Evolutionary conservation across 2,113 vertebrate genomes (phyloP).

Genomic region (Gavia stellata): DNA sequence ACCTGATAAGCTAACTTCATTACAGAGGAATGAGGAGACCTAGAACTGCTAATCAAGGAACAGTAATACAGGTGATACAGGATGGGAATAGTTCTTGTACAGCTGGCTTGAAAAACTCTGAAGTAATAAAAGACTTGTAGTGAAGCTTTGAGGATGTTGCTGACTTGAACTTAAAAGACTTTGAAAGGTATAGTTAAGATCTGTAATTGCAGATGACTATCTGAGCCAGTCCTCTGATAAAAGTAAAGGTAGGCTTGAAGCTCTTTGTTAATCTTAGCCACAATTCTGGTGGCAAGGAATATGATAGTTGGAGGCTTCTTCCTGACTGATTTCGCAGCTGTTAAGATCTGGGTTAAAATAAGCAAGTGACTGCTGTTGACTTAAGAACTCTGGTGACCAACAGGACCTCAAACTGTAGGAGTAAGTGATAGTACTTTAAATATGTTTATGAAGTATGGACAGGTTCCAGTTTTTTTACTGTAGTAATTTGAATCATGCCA

Average conservation of each 20-base stretch:
- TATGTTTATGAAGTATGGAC: not conserved
- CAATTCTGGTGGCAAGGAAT: not conserved
- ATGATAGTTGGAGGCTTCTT: not conserved
- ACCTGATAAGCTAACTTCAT: not conserved
- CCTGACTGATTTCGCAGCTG: not conserved
- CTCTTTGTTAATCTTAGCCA: not conserved
- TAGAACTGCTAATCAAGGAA: not conserved
- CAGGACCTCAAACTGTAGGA: not conserved
- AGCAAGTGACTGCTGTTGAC: not conserved
- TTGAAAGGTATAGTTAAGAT: not conserved
- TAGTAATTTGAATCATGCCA: not conserved
- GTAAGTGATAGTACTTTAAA: not conserved
- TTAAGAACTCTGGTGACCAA: not conserved
- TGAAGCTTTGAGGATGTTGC: not conserved
- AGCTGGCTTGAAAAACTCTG: not conserved
- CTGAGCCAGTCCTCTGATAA: not conserved
- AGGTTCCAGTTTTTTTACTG: not conserved
- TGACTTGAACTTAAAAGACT: not conserved
- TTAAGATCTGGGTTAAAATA: not conserved
- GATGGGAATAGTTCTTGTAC: not conserved
- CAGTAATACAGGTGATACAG: not conserved
- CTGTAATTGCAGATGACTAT: not conserved
- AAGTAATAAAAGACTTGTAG: not conserved
- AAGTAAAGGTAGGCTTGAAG: not conserved
- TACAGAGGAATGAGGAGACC: not conserved